Evolutionary conservation across 2,797 vertebrate species (phyloP).

Genomic region (Coendou prehensilis): DNA sequence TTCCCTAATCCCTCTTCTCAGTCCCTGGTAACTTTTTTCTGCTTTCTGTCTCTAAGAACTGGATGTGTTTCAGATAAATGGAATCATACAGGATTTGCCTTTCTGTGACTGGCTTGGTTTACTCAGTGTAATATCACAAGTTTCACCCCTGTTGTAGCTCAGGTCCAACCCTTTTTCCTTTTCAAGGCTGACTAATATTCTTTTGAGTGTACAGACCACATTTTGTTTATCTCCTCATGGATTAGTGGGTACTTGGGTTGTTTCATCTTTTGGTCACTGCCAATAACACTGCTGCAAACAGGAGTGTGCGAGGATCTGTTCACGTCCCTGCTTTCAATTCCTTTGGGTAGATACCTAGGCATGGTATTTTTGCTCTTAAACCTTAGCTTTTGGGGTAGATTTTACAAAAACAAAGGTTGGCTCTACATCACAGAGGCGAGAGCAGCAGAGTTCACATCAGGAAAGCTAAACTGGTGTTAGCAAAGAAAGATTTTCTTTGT

Average conservation of each 20-base stretch:
- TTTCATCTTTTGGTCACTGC: neutral
- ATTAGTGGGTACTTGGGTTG: too few species aligned
- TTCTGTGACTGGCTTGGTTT: neutral
- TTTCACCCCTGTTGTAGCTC: neutral
- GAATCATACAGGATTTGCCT: neutral
- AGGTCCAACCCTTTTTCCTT: neutral
- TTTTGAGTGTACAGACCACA: accelerated
- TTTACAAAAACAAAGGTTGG: neutral
- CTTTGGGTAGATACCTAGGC: neutral
- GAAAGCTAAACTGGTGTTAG: neutral
- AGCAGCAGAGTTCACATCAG: neutral
- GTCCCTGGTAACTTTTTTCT: neutral
- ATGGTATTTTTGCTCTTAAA: neutral
- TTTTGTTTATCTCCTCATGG: neutral
- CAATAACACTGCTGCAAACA: neutral
- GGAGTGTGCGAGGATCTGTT: neutral
- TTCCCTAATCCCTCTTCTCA: accelerated
- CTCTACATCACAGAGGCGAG: too few species aligned
- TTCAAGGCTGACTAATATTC: neutral
- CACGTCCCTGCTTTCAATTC: neutral
- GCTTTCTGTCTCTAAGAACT: neutral
- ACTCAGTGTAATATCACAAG: neutral
- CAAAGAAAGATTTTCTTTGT: neutral
- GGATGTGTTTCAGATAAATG: neutral
- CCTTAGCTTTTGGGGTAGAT: neutral